Base-by-base conservation (phyloP, 2,888 invertebrate species). In the Agrochola lota region DNA sequence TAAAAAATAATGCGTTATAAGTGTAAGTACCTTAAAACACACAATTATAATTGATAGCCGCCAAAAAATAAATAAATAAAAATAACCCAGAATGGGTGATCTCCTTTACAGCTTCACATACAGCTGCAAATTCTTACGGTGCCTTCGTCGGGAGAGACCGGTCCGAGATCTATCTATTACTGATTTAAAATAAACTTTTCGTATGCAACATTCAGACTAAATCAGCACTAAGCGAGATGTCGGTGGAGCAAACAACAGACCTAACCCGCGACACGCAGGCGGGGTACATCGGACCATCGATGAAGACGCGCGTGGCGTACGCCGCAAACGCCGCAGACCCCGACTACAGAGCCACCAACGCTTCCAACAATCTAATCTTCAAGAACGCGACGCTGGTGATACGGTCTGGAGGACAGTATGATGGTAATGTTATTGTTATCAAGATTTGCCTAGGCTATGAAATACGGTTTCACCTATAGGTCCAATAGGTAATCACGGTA, bases 361-460 rank as follows among this genome's bases (percentile, higher is more conserved):
- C 96, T n/a, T 98, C 98, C 9, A 98, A 98, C 90, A 94, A 97
- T 11, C 94, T 95, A 66, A 97, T 99, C 49, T 98, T 97, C 72
- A 97, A 97, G 74, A 97, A 98, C 85, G 98, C 98, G 83, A 98
- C 99, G 0, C 97, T 99, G 80, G 97, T 99, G 49, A 97, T 99
- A 87, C 99, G 99, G 91, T 99, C 99, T 1, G 99, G 99, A 26
- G 99, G 99, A 72, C 99, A 99, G 94, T 99, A 99, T 95, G 97
- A 97, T 83, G 98, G 98, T 98, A 69, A 62, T 20, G 4, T 17
- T 60, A 30, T 60, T 30, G 17, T 30, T 60, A 26, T 8, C 17
- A 60, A 59, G 6, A 15, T 7, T 26, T 59, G 6, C 26, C 59
- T 15, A 30, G 35, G 35, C 5, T 35, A 59, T 17, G 8, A 17